Evolutionary conservation across 2,888 invertebrate genomes (phyloP), one percentile per base, ranked within the genome.

Genomic region (Cheilosia variabilis): DNA sequence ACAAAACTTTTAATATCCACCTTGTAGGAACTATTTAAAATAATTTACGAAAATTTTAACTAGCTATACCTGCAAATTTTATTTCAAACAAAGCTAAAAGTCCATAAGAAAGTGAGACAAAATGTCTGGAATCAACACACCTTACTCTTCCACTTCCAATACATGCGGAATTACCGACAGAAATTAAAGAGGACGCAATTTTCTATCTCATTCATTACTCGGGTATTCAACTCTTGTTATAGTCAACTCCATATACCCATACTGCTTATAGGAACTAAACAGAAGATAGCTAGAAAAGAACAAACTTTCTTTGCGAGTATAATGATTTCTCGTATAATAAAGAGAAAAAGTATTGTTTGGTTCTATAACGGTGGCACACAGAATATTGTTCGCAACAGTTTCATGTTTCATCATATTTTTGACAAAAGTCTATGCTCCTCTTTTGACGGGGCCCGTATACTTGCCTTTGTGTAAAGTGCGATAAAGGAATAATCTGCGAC

Each of bases 361-460:
- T 45, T 47, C 53, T 45, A 58, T 66, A 62, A 73, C 47, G 66
- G 60, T 62, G 73, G n/a, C 58, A 73, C 66, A 62, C 66, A 79
- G 72, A 79, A 79, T 79, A 72, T 73, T 66, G 52, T 73, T 50
- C 37, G 24, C 13, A 13, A 45, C 62, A 73, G 53, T 68, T 60
- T 62, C 62, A 62, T 66, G 53, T 68, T 66, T 73, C 45, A 68
- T 69, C 37, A 45, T 47, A n/a, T 58, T 65, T 31, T 45, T 37
- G 34, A 55, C 43, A 57, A 69, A 19, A 63, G 57, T 55, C 60
- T 45, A 31, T 43, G 27, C 50, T 55, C 17, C 6, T 31, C 55
- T 37, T 41, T 31, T 69, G 17, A 62, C 31, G 7, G 31, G 22
- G 4, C 19, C 27, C 7, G 6, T 15, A 34, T 10, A 17, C 22